A percentile compares a stretch with the other conserved stretches of the same genome.
Evolutionary conservation across 2,888 invertebrate genomes (phyloP).

Genomic region (Marronus borbonicus): DNA sequence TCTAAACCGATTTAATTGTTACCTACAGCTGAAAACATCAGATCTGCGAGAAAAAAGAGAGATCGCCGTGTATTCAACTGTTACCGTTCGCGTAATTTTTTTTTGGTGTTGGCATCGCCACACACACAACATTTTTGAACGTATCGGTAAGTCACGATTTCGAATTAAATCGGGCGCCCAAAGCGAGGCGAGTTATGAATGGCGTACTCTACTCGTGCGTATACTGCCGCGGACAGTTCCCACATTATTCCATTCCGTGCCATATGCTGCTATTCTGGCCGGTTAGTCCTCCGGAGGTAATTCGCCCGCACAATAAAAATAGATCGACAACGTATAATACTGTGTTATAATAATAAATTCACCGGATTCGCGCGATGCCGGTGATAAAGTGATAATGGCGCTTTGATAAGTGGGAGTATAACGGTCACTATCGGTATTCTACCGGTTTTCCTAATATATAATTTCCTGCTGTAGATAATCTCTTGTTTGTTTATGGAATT

Average conservation of each 20-base stretch:
- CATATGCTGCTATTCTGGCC: conserved; percentile 53
- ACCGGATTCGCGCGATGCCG: conserved; percentile 26
- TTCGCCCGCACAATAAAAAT: conserved; percentile 35
- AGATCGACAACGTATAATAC: conserved; percentile 21
- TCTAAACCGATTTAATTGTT: conserved; percentile 20
- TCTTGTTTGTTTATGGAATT: no score
- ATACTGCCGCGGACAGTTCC: conserved; percentile 48
- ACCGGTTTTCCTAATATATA: conserved; percentile 23
- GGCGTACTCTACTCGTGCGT: conserved; percentile 13
- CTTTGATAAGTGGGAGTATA: neutral
- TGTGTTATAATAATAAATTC: conserved; percentile 9
- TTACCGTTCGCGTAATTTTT: neutral
- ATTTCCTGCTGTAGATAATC: neutral
- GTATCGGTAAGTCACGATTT: conserved; percentile 54
- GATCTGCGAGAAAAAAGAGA: conserved; percentile 5
- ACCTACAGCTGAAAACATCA: conserved; percentile 30
- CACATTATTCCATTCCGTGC: conserved; percentile 54
- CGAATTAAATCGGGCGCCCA: conserved; percentile 51
- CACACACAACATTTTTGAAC: conserved; percentile 41
- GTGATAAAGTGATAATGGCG: conserved; percentile 20
- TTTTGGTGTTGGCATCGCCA: neutral
- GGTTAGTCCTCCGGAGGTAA: conserved; percentile 50
- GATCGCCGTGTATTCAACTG: neutral
- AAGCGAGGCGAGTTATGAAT: conserved; percentile 53
- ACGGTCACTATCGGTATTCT: conserved; percentile 6